A percentile compares a stretch with the other conserved stretches of the same genome.
Evolutionary conservation across 2,797 vertebrate species (phyloP).

Genomic region (Florisuga fusca): DNA sequence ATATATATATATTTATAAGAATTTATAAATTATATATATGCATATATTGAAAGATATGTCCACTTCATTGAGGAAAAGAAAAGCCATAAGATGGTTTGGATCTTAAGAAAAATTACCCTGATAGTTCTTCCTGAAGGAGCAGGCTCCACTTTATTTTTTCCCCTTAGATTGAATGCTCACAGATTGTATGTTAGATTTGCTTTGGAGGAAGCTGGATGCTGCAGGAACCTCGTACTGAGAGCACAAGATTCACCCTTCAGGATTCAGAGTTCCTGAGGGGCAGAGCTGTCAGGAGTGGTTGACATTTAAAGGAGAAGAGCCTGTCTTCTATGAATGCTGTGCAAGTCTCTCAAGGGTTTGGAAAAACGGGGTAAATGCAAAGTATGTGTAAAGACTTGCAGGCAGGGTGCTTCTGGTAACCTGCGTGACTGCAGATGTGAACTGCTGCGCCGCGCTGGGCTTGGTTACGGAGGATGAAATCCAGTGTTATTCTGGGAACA

Average conservation of each 20-base stretch:
- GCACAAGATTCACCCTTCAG: slow-evolving; percentile 14
- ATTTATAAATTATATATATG: too few species aligned
- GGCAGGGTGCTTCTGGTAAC: background rate
- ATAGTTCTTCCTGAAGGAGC: background rate
- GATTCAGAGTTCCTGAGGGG: slow-evolving; percentile 23
- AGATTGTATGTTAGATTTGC: background rate
- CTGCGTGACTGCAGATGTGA: background rate
- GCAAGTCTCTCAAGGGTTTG: slow-evolving; percentile 14
- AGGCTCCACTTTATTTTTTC: background rate
- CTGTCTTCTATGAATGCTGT: background rate
- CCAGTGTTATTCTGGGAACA: background rate
- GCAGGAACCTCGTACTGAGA: background rate
- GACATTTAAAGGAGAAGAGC: slow-evolving; percentile 27
- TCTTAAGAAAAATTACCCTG: background rate
- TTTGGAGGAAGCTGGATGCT: background rate
- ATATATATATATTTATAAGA: background rate
- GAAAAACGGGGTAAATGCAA: slow-evolving; percentile 3
- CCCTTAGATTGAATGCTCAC: background rate
- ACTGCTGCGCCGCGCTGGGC: background rate
- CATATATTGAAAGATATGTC: background rate
- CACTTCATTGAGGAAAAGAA: background rate
- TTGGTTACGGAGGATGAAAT: background rate
- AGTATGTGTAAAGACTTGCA: background rate
- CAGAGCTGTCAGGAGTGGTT: slow-evolving; percentile 36
- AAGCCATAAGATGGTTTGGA: background rate